These are phyloP conservation scores for Euclidia mi DNA, from an alignment of 2,888 invertebrate genomes.

Conservation along the genomic window DNA sequence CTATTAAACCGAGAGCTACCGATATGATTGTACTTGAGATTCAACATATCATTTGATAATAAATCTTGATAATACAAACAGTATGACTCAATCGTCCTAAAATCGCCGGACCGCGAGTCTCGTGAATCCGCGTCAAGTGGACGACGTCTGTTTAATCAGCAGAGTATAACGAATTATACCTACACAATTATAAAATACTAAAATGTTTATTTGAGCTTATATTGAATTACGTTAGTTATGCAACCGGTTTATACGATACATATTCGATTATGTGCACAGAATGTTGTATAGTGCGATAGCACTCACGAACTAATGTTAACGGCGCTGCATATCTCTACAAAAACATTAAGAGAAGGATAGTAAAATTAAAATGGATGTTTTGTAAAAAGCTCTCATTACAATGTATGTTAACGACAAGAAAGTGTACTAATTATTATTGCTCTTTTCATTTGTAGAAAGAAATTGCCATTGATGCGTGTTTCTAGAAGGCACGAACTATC, in stretches of 20 bases:
- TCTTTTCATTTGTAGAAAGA: too few species aligned
- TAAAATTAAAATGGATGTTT: too few species aligned
- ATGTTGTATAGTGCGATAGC: background rate
- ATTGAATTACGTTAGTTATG: slow-evolving; percentile 40
- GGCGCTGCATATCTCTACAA: too few species aligned
- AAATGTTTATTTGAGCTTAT: slow-evolving; percentile 26
- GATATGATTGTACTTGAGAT: slow-evolving; percentile 15
- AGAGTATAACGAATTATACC: slow-evolving; percentile 50
- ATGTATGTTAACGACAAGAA: too few species aligned
- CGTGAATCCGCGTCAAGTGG: slow-evolving; percentile 21
- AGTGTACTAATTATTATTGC: too few species aligned
- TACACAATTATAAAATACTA: slow-evolving; percentile 44
- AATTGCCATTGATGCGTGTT: too few species aligned
- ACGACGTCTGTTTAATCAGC: slow-evolving; percentile 39
- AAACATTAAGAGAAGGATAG: too few species aligned
- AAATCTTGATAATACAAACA: slow-evolving; percentile 26
- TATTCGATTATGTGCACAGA: background rate
- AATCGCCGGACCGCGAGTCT: slow-evolving; percentile 35
- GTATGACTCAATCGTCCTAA: slow-evolving; percentile 43
- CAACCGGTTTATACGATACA: slow-evolving; percentile 24
- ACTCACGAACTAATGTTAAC: background rate
- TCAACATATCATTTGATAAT: slow-evolving; percentile 31
- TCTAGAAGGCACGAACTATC: too few species aligned
- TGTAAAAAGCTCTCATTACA: too few species aligned
- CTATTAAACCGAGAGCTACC: slow-evolving; percentile 21